Evolutionary conservation across 2,888 invertebrate species (phyloP), one percentile per base, ranked within the genome.

Genomic region (Amorpha juglandis): DNA sequence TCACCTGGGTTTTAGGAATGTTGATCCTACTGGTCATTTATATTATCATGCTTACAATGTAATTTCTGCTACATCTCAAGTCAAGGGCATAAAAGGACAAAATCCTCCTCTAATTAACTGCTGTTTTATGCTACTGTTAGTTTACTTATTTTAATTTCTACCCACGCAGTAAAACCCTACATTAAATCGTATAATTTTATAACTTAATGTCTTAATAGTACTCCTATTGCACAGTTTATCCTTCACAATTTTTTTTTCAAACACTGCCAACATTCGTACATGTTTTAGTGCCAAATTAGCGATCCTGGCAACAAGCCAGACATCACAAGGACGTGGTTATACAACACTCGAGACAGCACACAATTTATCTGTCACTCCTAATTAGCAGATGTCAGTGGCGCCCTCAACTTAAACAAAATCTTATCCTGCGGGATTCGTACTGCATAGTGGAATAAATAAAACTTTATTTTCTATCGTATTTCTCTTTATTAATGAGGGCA

Each of bases 261-360:
- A 55, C 42, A 16, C 50, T 12, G 9, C 19, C 19, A 38, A 58
- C 52, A 52, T 33, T 33, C 19, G 38, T 38, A 12, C 35, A n/a
- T 14, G 45, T n/a, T 42, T 11, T 42, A 19, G 58, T 58, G 42
- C 38, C 58, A 58, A 42, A 58, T 58, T 58, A 58, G 42, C 50
- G 19, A 50, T 58, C 38, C 42, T 58, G 58, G 58, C 58, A 58
- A 38, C 58, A 38, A 38, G 58, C 58, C 58, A 58, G 58, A 55
- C 55, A 38, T n/a, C 38, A n/a, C 42, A 19, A 58, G 58, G 58
- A 58, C 42, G 42, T 58, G 58, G 58, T 42, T 58, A 58, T 38
- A 38, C 42, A 42, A 42, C 58, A 11, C 58, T 58, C 7, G 42
- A 58, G 58, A 58, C 42, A 7, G 38, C 35, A 19, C 21, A 58